Evolutionary conservation across 2,888 invertebrate species (phyloP).

Genomic region (Ptilodon capucinus): DNA sequence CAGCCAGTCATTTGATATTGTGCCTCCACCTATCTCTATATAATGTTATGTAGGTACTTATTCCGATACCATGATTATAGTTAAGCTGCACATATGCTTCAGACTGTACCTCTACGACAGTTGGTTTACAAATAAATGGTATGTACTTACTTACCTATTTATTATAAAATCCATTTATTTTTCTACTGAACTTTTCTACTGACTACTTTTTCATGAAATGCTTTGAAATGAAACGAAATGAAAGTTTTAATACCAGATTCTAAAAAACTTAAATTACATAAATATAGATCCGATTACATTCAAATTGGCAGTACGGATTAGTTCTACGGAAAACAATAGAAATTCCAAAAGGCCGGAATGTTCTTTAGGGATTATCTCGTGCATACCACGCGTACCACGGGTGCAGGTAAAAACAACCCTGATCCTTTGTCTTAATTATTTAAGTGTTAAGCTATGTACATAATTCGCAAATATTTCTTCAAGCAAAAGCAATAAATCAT

Average conservation of each 20-base stretch:
- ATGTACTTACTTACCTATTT: no score
- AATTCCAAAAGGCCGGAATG: neutral
- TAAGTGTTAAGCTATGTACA: neutral
- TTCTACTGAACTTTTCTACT: no score
- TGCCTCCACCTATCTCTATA: neutral
- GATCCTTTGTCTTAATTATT: constrained; percentile 6
- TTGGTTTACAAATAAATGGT: no score
- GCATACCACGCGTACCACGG: neutral
- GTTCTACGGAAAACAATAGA: constrained; percentile 5
- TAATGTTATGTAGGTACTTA: no score
- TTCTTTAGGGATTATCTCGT: neutral
- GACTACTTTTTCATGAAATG: no score
- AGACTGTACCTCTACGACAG: no score
- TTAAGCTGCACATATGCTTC: neutral
- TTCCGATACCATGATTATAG: neutral
- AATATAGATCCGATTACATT: no score
- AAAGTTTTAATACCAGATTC: no score
- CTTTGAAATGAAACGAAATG: no score
- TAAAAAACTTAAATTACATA: no score
- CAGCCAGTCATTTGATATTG: constrained; percentile 26
- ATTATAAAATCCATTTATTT: no score
- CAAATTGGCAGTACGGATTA: neutral
- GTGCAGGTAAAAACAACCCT: constrained; percentile 13
- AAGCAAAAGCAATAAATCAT: constrained; percentile 1
- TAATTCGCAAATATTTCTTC: neutral